Conservation (phyloP, 2,888 invertebrate genomes). For the Rapana venosa region DNA sequence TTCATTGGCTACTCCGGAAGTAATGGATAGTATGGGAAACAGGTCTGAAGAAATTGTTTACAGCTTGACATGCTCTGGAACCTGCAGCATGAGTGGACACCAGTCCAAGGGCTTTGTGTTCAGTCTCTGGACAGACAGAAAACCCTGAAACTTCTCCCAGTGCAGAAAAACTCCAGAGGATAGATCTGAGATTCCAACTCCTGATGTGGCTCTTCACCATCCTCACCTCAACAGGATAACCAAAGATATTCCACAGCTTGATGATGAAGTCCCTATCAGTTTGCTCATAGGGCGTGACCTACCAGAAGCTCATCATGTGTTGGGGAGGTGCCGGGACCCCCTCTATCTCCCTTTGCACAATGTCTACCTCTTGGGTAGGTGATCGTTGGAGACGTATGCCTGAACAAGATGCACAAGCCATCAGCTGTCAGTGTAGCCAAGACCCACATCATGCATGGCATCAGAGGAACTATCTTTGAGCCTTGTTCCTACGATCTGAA, state of each 20-base stretch:
- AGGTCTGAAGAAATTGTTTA: too few relatives aligned
- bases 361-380: not conserved
- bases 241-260: not conserved
- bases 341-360: conserved; percentile 45
- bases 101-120: too few relatives aligned
- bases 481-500: too few relatives aligned
- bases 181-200: too few relatives aligned
- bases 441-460: not conserved
- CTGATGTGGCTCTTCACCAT: too few relatives aligned
- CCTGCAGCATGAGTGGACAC: too few relatives aligned
- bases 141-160: too few relatives aligned
- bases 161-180: too few relatives aligned
- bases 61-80: conserved; percentile 43
- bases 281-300: conserved; percentile 50
- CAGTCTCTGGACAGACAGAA: too few relatives aligned
- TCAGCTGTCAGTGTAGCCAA: not conserved
- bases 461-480: not conserved
- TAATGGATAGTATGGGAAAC: too few relatives aligned
- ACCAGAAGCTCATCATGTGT: conserved; percentile 51
- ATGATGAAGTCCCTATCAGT: conserved; percentile 48
- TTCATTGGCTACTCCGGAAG: too few relatives aligned
- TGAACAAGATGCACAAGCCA: not conserved
- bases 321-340: conserved; percentile 44
- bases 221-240: not conserved
- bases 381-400: not conserved